Conservation (phyloP, 2,797 vertebrate genomes). For the Dryobates pubescens region DNA sequence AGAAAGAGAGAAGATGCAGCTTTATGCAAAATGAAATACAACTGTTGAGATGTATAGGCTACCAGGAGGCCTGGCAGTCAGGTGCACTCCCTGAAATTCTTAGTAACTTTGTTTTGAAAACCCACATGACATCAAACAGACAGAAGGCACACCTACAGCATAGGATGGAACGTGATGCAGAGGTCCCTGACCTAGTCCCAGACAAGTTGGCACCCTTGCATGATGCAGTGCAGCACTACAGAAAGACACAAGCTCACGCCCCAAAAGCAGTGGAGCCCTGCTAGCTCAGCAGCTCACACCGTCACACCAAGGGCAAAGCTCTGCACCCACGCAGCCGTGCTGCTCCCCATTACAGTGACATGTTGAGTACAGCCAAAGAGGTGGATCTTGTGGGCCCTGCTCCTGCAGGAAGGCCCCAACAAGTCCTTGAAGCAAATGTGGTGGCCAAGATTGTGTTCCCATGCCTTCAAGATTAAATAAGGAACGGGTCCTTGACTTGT, state of each 20-base stretch:
- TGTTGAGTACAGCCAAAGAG: not conserved
- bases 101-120: not conserved
- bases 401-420: not conserved
- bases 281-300: rapidly evolving
- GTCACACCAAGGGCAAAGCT: not conserved
- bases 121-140: rapidly evolving
- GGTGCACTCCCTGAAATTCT: not conserved
- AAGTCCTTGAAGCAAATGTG: rapidly evolving
- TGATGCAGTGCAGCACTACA: rapidly evolving
- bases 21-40: not conserved
- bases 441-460: not conserved
- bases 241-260: not conserved
- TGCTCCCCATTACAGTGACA: not conserved
- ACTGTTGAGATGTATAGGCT: not conserved
- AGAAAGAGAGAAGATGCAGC: not conserved
- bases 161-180: not conserved
- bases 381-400: rapidly evolving
- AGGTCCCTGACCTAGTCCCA: not conserved
- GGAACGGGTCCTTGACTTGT: not conserved
- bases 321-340: rapidly evolving
- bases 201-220: not conserved
- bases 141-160: not conserved
- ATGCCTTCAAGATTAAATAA: not conserved
- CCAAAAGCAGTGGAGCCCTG: not conserved
- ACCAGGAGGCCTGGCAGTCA: not conserved